Evolutionary conservation across 2,797 vertebrate species (phyloP), one percentile per base, ranked within the genome.

Genomic region (Poecile montanus): DNA sequence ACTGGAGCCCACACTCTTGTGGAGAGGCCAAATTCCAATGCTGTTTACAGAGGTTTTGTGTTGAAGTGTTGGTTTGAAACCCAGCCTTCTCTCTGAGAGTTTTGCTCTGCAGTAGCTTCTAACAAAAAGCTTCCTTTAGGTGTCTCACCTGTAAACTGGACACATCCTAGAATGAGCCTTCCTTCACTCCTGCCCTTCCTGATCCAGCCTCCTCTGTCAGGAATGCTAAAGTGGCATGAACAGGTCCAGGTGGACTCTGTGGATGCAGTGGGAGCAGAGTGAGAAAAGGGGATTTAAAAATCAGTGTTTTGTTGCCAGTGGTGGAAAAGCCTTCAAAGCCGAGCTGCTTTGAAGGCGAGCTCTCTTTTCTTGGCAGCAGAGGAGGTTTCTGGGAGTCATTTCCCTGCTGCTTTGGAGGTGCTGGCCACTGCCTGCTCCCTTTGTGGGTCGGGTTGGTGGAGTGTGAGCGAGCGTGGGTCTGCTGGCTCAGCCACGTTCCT

Each of bases 181-280:
- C 23, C 36, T 75, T 26, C 23, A 15, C 7, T 48, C 27, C 26
- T 58, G 20, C 32, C 40, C 27, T 63, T 53, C 10, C 17, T 47
- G 42, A 9, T 19, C 3, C 7, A 26, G 27, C 44, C 27, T 79
- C 8, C 20, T 4, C 25, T 53, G 45, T 63, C n/a, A 19, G 40
- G 4, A 13, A 8, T n/a, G 23, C 67, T 16, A 18, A 8, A 3
- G 6, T 2, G 15, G 18, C 36, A 8, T 0, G 4, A 34, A 2
- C 48, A 74, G 48, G 20, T 10, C 10, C 8, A 6, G 19, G 25
- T 48, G 34, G 32, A 9, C 32, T 30, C 10, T 1, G 6, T 29
- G 45, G 66, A 4, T 45, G 26, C 14, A 4, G 29, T 17, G 72
- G 36, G 44, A 62, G 30, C 0, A 3, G 78, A 6, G 19, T 27